These are phyloP conservation scores for Gadus chalcogrammus DNA, from an alignment of 2,113 vertebrate species.

Conservation along the genomic window DNA sequence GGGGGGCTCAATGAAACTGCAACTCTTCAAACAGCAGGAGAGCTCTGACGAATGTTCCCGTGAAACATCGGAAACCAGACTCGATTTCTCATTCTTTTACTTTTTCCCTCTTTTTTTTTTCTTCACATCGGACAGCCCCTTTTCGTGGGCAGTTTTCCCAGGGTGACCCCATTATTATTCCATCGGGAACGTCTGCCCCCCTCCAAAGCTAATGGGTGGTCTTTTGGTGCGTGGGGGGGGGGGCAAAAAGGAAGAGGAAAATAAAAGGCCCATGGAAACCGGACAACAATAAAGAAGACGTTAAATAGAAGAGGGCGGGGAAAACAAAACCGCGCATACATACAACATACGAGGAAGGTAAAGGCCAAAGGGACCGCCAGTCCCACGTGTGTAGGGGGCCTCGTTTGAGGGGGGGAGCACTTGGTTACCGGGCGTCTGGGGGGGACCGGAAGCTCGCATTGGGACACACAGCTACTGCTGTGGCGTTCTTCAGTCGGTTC, in stretches of 20 bases:
- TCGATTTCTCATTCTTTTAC: constrained; percentile 66
- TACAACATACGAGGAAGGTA: not conserved
- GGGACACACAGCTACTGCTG: too few relatives aligned
- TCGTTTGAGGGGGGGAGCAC: not conserved
- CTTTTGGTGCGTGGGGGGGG: constrained; percentile 62
- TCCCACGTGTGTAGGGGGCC: not conserved
- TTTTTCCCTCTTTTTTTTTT: constrained; percentile 45
- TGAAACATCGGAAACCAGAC: constrained; percentile 70
- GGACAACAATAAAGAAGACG: constrained; percentile 60
- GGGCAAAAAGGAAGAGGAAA: constrained; percentile 47
- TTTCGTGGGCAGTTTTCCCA: constrained; percentile 74
- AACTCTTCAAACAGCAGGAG: constrained; percentile 57
- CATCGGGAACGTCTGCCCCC: constrained; percentile 68
- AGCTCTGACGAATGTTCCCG: constrained; percentile 66
- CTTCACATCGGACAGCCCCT: constrained; percentile 60
- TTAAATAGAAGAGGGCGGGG: constrained; percentile 43
- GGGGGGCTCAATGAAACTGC: constrained; percentile 21
- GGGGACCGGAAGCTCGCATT: not conserved
- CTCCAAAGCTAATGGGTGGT: constrained; percentile 75
- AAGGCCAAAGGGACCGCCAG: constrained; percentile 1
- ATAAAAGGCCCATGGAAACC: constrained; percentile 53
- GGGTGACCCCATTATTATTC: constrained; percentile 78
- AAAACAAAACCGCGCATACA: constrained; percentile 8
- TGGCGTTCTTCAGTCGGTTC: too few relatives aligned
- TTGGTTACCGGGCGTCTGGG: not conserved